Evolutionary conservation across 2,888 invertebrate genomes (phyloP).

Genomic region (Lithophane semibrunnea): DNA sequence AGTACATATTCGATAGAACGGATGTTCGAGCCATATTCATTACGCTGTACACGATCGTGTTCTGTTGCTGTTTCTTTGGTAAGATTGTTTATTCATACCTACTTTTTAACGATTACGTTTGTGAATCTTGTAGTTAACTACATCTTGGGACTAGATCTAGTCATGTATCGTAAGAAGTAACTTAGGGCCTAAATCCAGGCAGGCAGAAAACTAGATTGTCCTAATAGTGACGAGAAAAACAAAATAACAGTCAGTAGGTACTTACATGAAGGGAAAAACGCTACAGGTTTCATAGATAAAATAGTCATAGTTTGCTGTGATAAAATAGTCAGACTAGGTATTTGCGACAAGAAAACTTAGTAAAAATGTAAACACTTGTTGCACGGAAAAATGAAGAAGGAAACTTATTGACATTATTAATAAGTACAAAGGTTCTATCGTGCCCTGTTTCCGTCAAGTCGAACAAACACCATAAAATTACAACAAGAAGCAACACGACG

Average conservation of each 20-base stretch:
- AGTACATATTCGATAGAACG: constrained; percentile 94
- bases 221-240: neutral
- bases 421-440: neutral
- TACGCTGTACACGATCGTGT: constrained; percentile 94
- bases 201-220: neutral
- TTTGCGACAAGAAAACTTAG: neutral
- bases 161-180: neutral
- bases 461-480: neutral
- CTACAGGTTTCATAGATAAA: neutral
- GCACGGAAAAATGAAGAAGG: too few species aligned
- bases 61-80: constrained; percentile 96
- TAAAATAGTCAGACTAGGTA: neutral
- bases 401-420: too few species aligned
- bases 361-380: neutral
- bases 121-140: neutral
- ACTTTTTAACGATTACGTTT: neutral
- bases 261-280: neutral
- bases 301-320: neutral
- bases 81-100: constrained; percentile 79
- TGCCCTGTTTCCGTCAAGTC: neutral
- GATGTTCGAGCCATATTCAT: constrained; percentile 94
- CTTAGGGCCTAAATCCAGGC: neutral
- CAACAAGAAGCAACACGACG: constrained; percentile 1
- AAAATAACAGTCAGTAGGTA: neutral
- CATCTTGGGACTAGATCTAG: neutral